phyloP scores from a whole-genome alignment of 2,113 vertebrate genomes.

The Pterocles burchelli region DNA sequence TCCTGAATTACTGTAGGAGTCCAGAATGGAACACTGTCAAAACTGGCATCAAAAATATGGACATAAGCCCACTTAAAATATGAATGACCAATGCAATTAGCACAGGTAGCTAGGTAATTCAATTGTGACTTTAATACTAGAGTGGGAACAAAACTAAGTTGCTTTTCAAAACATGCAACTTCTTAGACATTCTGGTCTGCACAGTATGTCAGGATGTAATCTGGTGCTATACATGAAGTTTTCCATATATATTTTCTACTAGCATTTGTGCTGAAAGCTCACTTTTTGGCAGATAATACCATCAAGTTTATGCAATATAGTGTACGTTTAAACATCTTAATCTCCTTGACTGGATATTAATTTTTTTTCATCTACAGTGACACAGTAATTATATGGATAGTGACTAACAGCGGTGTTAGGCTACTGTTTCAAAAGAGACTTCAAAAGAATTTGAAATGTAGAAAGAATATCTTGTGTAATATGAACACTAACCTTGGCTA shows the following conservation, averaged over 20 bases:
- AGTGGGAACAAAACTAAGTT: background rate
- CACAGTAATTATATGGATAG: background rate
- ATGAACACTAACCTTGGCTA: background rate
- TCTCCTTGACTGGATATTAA: background rate
- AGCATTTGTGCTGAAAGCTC: background rate
- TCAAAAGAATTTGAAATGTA: background rate
- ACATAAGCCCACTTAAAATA: background rate
- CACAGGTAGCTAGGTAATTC: background rate
- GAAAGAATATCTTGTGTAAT: background rate
- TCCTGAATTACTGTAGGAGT: background rate
- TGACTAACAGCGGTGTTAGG: background rate
- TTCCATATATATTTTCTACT: background rate
- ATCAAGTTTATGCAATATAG: background rate
- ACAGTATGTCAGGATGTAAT: background rate
- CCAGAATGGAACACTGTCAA: background rate
- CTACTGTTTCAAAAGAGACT: background rate
- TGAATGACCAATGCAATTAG: background rate
- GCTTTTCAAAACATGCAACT: background rate
- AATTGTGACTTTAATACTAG: background rate
- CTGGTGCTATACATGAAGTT: background rate
- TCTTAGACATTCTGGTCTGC: background rate
- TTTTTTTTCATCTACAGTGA: background rate
- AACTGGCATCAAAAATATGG: background rate
- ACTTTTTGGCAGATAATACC: background rate
- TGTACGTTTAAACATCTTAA: background rate